Evolutionary conservation across 2,888 invertebrate species (phyloP).

Genomic region (Clunio marinus): DNA sequence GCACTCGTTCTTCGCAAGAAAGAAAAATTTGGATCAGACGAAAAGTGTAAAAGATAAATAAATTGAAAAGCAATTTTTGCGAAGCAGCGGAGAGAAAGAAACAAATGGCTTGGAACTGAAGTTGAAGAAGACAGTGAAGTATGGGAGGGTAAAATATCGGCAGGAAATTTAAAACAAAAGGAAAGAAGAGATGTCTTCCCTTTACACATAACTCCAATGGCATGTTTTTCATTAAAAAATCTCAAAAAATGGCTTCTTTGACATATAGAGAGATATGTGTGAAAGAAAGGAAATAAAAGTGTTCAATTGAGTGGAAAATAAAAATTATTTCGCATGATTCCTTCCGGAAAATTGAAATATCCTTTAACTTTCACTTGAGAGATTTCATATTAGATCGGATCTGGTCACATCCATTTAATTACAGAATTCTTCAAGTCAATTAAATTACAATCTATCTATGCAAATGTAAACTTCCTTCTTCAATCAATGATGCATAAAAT

Average conservation of each 20-base stretch:
- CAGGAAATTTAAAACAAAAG: not conserved
- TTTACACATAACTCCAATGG: not conserved
- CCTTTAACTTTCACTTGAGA: too few relatives aligned
- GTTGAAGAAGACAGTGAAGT: not conserved
- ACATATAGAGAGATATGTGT: not conserved
- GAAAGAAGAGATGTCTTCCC: not conserved
- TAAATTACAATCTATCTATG: too few relatives aligned
- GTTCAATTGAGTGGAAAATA: conserved; percentile 32
- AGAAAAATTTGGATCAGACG: not conserved
- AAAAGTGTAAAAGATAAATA: too few relatives aligned
- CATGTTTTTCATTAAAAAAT: conserved; percentile 27
- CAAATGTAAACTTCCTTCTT: too few relatives aligned
- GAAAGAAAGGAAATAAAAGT: not conserved
- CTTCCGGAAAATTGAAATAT: too few relatives aligned
- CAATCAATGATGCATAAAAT: too few relatives aligned
- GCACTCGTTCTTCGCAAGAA: not conserved
- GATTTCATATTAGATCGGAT: too few relatives aligned
- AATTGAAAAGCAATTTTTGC: conserved; percentile 11
- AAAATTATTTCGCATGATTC: conserved; percentile 10
- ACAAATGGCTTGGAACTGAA: conserved; percentile 9
- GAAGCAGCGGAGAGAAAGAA: not conserved
- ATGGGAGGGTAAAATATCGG: conserved; percentile 13
- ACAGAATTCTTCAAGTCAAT: too few relatives aligned
- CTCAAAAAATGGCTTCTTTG: not conserved
- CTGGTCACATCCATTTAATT: too few relatives aligned